Evolutionary conservation across 2,888 invertebrate species (phyloP).

Genomic region (Drosophila macrospina): DNA sequence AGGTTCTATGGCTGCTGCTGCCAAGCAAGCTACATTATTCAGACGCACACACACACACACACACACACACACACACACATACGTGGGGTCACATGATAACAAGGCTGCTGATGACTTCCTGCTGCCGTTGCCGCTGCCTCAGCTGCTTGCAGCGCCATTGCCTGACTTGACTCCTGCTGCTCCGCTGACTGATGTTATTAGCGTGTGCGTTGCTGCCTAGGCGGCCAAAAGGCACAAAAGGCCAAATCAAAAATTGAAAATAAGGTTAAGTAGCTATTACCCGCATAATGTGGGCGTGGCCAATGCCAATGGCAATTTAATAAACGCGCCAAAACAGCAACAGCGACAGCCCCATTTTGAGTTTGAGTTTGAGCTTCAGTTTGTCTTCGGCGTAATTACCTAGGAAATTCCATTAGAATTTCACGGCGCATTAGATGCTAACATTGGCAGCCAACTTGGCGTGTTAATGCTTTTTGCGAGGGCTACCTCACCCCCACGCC

Average conservation of each 20-base stretch:
- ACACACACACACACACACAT: constrained; percentile 35
- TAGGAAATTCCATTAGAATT: constrained; percentile 78
- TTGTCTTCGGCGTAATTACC: constrained; percentile 66
- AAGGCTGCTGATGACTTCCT: constrained; percentile 79
- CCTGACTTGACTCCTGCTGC: constrained; percentile 44
- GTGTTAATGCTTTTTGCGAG: constrained; percentile 65
- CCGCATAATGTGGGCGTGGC: constrained; percentile 60
- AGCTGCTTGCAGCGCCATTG: too few species aligned
- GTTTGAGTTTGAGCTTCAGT: constrained; percentile 13
- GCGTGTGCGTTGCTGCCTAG: constrained; percentile 28
- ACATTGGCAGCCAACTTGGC: constrained; percentile 41
- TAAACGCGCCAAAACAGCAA: constrained; percentile 47
- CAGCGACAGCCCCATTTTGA: background rate
- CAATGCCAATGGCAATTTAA: constrained; percentile 65
- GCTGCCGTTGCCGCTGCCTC: constrained; percentile 33
- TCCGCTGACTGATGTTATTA: constrained; percentile 25
- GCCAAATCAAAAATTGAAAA: constrained; percentile 80
- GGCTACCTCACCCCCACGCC: too few species aligned
- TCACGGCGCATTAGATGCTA: constrained; percentile 74
- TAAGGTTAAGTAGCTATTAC: constrained; percentile 82
- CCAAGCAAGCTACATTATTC: constrained; percentile 73
- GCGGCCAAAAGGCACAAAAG: constrained; percentile 34
- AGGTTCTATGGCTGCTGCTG: constrained; percentile 45
- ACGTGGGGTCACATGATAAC: constrained; percentile 64
- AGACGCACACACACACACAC: constrained; percentile 43